Evolutionary conservation across 2,113 vertebrate species (phyloP).

Genomic region (Antechinus stuartii): DNA sequence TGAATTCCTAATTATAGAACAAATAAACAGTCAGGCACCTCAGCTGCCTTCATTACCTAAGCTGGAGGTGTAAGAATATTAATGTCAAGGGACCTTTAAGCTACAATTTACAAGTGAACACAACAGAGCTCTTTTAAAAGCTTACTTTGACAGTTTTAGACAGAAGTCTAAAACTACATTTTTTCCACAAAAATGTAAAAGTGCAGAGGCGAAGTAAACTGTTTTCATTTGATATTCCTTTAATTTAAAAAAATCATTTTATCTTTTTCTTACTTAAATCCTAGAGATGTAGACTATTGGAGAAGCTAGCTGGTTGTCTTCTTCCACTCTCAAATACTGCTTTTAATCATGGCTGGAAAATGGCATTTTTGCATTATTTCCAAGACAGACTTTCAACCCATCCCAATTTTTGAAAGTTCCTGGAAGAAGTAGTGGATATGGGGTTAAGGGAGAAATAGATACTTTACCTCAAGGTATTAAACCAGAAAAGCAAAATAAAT

Average conservation of each 20-base stretch:
- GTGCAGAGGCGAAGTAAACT: neutral
- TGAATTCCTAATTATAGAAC: neutral
- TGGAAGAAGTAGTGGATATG: neutral
- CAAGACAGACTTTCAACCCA: neutral
- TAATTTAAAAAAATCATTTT: neutral
- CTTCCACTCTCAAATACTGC: neutral
- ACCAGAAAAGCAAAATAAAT: accelerated
- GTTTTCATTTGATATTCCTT: neutral
- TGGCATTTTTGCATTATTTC: no score
- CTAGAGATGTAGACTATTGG: neutral
- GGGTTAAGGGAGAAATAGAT: accelerated
- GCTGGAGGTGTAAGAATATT: neutral
- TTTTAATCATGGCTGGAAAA: neutral
- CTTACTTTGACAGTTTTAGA: neutral
- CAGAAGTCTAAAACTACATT: neutral
- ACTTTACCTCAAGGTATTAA: neutral
- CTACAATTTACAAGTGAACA: neutral
- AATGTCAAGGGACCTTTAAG: neutral
- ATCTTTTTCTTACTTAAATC: neutral
- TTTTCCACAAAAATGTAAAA: neutral
- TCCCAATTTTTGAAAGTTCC: neutral
- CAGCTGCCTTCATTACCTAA: neutral
- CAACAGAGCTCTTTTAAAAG: neutral
- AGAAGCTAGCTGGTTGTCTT: neutral
- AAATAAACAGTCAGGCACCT: neutral